These are phyloP conservation scores for Nomada fucata DNA, from an alignment of 2,888 invertebrate species.

Conservation along the genomic window DNA sequence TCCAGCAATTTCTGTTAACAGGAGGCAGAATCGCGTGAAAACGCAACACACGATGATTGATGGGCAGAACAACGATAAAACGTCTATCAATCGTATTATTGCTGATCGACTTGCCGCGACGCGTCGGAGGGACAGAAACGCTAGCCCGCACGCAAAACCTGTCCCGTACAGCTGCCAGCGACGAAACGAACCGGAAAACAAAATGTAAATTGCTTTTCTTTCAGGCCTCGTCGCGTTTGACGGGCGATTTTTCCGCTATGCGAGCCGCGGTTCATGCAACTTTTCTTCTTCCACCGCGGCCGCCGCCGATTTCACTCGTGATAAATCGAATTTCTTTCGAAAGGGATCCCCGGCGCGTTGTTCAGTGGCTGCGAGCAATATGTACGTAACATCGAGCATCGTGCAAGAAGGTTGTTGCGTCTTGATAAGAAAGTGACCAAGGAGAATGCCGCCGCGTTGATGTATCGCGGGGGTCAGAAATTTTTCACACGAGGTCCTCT, in stretches of 20 bases:
- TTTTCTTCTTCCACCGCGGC: conserved; percentile 48
- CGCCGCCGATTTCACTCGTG: conserved; percentile 8
- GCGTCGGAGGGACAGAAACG: neutral
- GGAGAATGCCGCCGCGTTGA: neutral
- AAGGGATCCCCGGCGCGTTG: conserved; percentile 24
- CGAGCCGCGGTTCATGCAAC: conserved; percentile 36
- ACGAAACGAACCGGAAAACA: conserved; percentile 52
- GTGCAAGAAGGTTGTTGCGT: conserved; percentile 9
- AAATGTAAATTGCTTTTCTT: conserved; percentile 69
- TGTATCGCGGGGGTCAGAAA: neutral
- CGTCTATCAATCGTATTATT: neutral
- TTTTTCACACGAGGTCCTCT: neutral
- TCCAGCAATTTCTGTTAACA: neutral
- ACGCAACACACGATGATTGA: conserved; percentile 8
- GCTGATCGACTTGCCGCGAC: conserved; percentile 10
- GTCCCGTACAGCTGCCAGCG: conserved; percentile 20
- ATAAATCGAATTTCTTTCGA: conserved; percentile 51
- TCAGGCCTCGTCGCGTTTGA: conserved; percentile 40
- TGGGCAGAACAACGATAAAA: neutral
- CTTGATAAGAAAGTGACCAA: neutral
- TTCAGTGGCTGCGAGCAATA: conserved; percentile 24
- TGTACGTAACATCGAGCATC: conserved; percentile 18
- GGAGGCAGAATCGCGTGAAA: neutral
- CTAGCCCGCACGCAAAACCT: neutral
- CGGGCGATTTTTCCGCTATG: conserved; percentile 53